phyloP scores from a whole-genome alignment of 2,888 invertebrate species.

The Sipunculus nudus region DNA sequence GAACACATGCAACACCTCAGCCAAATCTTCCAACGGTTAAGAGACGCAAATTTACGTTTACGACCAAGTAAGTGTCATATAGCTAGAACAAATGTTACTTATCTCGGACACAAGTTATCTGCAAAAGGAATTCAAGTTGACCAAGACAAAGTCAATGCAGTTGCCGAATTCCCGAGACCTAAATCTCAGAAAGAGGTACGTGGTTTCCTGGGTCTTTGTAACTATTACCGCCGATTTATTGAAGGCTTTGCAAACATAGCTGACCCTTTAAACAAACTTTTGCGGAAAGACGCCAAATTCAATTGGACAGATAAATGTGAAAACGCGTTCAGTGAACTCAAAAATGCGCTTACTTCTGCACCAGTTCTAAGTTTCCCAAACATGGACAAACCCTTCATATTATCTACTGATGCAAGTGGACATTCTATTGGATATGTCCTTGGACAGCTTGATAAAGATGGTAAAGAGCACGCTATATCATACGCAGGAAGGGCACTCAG shows the following conservation, averaged over 20 bases:
- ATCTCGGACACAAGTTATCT: not conserved
- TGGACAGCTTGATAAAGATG: no score
- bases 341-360: not conserved
- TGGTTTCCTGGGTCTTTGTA: slow-evolving; percentile 1
- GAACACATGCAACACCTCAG: not conserved
- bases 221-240: slow-evolving; percentile 12
- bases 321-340: slow-evolving; percentile 1
- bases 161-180: not conserved
- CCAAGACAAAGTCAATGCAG: not conserved
- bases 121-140: not conserved
- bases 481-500: no score
- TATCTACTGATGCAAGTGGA: slow-evolving; percentile 6
- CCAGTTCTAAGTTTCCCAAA: slow-evolving; percentile 8
- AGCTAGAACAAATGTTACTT: not conserved
- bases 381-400: not conserved
- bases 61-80: slow-evolving; percentile 4
- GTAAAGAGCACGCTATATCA: no score
- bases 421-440: no score
- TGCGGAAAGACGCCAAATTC: not conserved
- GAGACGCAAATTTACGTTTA: not conserved
- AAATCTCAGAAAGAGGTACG: not conserved
- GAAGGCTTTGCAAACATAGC: not conserved
- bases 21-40: not conserved
- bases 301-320: not conserved
- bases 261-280: not conserved